These are phyloP conservation scores for Doris montereyensis DNA, from an alignment of 2,888 invertebrate genomes.

Conservation along the genomic window DNA sequence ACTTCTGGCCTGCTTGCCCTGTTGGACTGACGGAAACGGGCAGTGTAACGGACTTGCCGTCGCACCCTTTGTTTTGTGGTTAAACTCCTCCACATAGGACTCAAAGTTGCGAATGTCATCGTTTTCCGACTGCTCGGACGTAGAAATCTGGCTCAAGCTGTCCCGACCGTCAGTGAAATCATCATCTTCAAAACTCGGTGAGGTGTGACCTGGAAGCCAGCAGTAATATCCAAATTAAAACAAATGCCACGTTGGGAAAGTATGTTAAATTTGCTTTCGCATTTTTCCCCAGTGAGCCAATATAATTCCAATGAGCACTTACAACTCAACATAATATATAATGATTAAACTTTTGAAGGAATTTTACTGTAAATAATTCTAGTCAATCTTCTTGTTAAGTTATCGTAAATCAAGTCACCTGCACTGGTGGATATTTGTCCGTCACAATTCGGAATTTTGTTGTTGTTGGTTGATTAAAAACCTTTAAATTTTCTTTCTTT, in stretches of 20 bases:
- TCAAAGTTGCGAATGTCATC: constrained; percentile 66
- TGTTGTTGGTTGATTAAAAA: too few relatives aligned
- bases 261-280: not conserved
- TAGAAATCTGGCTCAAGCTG: constrained; percentile 62
- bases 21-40: constrained; percentile 44
- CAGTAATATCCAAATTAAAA: too few relatives aligned
- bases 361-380: too few relatives aligned
- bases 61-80: constrained; percentile 48
- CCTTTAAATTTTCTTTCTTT: too few relatives aligned
- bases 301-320: not conserved
- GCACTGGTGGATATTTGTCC: too few relatives aligned
- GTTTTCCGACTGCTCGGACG: constrained; percentile 65
- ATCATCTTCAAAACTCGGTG: constrained; percentile 60
- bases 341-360: too few relatives aligned
- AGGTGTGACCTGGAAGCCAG: constrained; percentile 45
- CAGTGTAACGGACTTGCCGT: constrained; percentile 52
- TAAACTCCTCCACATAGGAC: constrained; percentile 62
- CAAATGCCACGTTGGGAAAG: not conserved
- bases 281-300: not conserved
- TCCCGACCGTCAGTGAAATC: constrained; percentile 65
- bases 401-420: too few relatives aligned
- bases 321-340: too few relatives aligned
- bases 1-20: too few relatives aligned
- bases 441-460: too few relatives aligned
- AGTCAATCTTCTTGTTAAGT: too few relatives aligned